These are phyloP conservation scores for Xenopus tropicalis DNA, from an alignment of 2,113 vertebrate species.

Conservation along the genomic window DNA sequence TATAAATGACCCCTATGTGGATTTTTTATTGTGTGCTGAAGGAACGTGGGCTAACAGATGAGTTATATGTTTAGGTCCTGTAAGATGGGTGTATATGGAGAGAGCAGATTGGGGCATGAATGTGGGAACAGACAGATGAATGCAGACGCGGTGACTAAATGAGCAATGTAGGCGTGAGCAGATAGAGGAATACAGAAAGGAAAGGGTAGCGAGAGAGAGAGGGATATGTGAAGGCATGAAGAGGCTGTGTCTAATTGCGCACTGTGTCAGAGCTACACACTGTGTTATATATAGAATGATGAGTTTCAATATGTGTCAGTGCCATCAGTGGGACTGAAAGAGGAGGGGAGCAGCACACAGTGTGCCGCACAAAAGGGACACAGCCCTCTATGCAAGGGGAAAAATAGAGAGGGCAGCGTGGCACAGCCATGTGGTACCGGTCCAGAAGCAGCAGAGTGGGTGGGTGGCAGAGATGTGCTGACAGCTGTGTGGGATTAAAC, in stretches of 20 bases:
- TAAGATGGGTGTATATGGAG: not conserved
- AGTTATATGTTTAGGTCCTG: no score
- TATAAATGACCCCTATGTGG: no score
- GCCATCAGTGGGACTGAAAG: conserved; percentile 26
- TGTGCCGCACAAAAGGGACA: conserved; percentile 22
- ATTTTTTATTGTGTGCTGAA: no score
- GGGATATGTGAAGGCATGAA: not conserved
- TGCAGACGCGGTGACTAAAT: not conserved
- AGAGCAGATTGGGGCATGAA: not conserved
- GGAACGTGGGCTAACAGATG: no score
- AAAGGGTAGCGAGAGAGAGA: not conserved
- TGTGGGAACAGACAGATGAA: not conserved
- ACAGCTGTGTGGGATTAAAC: conserved; percentile 7
- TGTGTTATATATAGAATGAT: conserved; percentile 43
- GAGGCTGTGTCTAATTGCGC: conserved; percentile 21
- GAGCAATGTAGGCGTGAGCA: not conserved
- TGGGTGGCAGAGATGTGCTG: conserved; percentile 2
- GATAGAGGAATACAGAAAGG: not conserved
- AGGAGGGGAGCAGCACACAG: conserved; percentile 31
- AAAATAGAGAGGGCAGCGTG: conserved; percentile 15
- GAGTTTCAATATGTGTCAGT: conserved; percentile 36
- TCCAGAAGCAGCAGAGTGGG: conserved; percentile 13
- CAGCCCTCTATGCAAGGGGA: conserved; percentile 7
- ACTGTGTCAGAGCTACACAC: conserved; percentile 20
- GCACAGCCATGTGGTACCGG: not conserved